phyloP scores from a whole-genome alignment of 2,888 invertebrate genomes.

The Mycalesis mineus region DNA sequence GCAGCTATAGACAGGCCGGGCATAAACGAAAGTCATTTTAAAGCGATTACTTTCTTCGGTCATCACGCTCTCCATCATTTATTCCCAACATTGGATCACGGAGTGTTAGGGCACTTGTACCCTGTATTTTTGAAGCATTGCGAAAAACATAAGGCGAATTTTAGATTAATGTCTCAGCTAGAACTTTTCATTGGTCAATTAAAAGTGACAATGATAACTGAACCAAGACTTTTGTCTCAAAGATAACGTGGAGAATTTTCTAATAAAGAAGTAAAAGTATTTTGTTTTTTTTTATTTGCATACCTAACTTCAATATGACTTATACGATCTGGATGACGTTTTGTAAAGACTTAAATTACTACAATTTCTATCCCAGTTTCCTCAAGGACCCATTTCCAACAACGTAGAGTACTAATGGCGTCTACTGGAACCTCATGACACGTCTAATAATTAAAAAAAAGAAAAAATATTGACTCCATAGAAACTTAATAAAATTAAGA shows the following conservation, averaged over 20 bases:
- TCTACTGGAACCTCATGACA: no score
- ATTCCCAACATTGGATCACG: slow-evolving; percentile 88
- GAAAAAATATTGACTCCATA: no score
- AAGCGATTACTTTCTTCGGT: slow-evolving; percentile 85
- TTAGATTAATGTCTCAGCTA: slow-evolving; percentile 53
- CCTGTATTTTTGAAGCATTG: slow-evolving; percentile 80
- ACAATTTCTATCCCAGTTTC: no score
- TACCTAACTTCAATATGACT: no score
- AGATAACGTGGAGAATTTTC: neutral
- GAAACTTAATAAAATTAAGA: no score
- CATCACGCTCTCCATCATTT: slow-evolving; percentile 88
- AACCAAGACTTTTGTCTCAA: slow-evolving; percentile 42
- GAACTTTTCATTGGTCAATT: slow-evolving; percentile 60
- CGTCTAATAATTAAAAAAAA: no score
- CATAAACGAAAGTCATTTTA: slow-evolving; percentile 80
- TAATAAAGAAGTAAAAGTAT: no score
- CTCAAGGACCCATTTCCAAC: no score
- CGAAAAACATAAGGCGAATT: slow-evolving; percentile 78
- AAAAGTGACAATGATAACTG: slow-evolving; percentile 47
- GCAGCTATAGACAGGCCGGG: slow-evolving; percentile 85
- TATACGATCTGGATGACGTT: no score
- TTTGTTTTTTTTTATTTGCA: no score
- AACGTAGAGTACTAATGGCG: no score
- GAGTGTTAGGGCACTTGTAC: slow-evolving; percentile 80
- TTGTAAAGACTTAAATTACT: no score